Conservation (phyloP, 1,140 invertebrate genomes). For the Drosophila subobscura region DNA sequence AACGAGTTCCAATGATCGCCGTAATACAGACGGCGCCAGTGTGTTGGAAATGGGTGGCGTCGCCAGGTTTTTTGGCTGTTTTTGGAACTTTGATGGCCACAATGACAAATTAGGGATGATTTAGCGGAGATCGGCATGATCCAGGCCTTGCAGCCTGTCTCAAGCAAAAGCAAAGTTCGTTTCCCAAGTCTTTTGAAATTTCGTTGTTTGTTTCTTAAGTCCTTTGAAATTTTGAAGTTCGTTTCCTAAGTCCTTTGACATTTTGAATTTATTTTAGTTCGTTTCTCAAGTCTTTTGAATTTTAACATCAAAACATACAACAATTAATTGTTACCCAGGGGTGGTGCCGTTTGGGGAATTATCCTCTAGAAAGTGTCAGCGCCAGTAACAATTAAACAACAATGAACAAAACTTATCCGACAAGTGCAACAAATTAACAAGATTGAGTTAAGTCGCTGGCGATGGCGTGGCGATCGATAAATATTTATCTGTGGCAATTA, state of each 20-base stretch:
- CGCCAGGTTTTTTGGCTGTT: no score
- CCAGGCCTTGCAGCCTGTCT: no score
- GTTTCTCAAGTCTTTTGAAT: slow-evolving; percentile 60
- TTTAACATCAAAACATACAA: background rate
- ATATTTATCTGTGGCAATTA: slow-evolving; percentile 69
- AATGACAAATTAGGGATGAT: no score
- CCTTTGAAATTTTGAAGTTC: no score
- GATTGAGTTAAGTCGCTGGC: slow-evolving; percentile 15
- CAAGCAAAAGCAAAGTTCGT: no score
- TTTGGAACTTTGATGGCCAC: no score
- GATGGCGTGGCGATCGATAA: slow-evolving; percentile 36
- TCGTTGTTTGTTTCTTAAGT: no score
- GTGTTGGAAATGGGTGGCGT: no score
- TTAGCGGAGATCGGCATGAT: no score
- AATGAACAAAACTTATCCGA: slow-evolving; percentile 39
- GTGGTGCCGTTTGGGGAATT: slow-evolving; percentile 9
- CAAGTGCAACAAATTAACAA: slow-evolving; percentile 56
- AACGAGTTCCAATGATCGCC: no score
- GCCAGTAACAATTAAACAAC: slow-evolving; percentile 31
- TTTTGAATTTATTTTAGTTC: slow-evolving; percentile 28
- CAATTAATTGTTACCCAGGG: background rate
- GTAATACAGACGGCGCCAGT: no score
- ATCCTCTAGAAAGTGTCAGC: slow-evolving; percentile 45
- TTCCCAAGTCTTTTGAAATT: no score
- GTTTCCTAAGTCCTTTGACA: background rate